Base-by-base conservation (phyloP, 2,888 invertebrate genomes). In the Notodonta ziczac region DNA sequence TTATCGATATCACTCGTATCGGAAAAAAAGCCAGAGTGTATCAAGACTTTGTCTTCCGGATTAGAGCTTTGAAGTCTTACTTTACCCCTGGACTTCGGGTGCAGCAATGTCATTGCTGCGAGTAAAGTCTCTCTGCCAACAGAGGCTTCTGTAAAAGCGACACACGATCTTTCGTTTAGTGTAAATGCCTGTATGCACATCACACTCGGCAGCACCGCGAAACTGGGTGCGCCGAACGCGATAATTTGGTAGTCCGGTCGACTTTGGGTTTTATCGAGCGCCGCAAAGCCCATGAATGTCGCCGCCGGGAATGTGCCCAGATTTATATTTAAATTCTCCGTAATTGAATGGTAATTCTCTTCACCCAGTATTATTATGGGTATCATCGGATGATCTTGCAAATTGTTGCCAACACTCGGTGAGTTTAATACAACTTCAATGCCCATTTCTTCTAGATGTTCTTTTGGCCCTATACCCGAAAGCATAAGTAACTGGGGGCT, bases 401-500 rank as follows among this genome's bases (percentile, higher is more conserved):
- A 70, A 61, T 88, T 87, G 56, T 74, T 63, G 0, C 89, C 89
- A 2, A 89, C 86, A 6, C 77, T 73, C 14, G 82, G 81, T 3
- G 76, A 81, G 68, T 88, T 64, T 4, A 80, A 44, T 10, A 81
- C 14, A 0, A 83, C 65, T 53, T 78, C 44, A 39, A 88, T 84
- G 12, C 70, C 68, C 40, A 81, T 66, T 62, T 83, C 72, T 52
- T 76, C 42, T 16, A 89, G 77, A 70, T 89, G 80, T 0, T 80
- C 62, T 54, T 72, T 77, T 2, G 86, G 84, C 9, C 89, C 89
- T 24, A 89, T 76, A 3, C 89, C 89, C 4, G 89, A 89, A 7
- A 87, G 61, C 87, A 89, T 88, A 8, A 89, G 65, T 8, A 89
- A 52, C 58, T 88, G 81, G 0, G 89, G 89, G 56, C 80, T 83